These are phyloP conservation scores for Motacilla alba DNA, from an alignment of 2,113 vertebrate genomes.

Conservation along the genomic window DNA sequence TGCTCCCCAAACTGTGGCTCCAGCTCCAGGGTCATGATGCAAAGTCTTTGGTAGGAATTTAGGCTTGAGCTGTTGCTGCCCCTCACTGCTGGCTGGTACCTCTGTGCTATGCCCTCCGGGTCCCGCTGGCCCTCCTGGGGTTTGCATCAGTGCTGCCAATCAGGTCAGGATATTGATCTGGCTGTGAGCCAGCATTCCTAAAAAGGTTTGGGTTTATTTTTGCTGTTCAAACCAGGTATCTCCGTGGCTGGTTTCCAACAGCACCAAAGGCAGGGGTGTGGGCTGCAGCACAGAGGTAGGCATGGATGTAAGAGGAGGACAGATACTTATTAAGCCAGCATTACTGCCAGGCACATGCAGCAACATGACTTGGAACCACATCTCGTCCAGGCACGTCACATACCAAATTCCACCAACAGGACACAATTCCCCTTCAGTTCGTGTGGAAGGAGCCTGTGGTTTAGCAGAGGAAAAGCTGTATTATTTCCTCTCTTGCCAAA, in stretches of 20 bases:
- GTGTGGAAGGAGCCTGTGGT: neutral
- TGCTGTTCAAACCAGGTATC: neutral
- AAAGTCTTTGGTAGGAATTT: neutral
- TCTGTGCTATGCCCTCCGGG: neutral
- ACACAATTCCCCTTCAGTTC: neutral
- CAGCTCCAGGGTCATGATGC: neutral
- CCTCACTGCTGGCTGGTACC: neutral
- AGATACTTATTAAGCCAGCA: neutral
- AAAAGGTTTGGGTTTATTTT: neutral
- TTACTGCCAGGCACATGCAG: neutral
- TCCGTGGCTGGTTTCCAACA: neutral
- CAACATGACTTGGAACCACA: neutral
- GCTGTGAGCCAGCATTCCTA: neutral
- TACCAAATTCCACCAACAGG: neutral
- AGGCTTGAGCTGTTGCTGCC: neutral
- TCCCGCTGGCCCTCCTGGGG: neutral
- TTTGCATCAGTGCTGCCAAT: neutral
- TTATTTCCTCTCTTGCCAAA: neutral
- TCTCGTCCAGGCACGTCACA: neutral
- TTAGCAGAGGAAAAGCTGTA: neutral
- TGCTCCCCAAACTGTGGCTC: neutral
- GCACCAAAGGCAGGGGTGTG: neutral
- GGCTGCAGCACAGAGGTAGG: neutral
- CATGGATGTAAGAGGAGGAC: neutral
- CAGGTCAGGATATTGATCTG: neutral